These are phyloP conservation scores for Cryptocephalus moraei DNA, from an alignment of 2,888 invertebrate genomes.

Conservation along the genomic window DNA sequence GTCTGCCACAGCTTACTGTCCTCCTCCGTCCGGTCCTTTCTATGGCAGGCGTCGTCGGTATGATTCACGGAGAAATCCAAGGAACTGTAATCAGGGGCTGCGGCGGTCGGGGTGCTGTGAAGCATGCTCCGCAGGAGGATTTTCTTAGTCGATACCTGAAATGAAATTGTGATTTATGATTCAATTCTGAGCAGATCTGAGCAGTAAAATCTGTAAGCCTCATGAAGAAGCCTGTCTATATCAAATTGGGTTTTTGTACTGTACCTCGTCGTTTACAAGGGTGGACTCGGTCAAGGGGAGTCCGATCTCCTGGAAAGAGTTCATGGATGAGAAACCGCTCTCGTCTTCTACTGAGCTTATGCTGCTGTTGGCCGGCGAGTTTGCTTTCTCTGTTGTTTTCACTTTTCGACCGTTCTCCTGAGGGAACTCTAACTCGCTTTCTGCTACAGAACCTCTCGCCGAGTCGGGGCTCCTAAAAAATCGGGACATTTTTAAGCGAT, in stretches of 20 bases:
- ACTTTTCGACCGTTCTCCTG: conserved; percentile 7
- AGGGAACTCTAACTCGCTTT: conserved; percentile 18
- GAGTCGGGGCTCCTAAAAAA: conserved; percentile 11
- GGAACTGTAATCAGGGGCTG: conserved; percentile 10
- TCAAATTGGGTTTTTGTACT: background rate
- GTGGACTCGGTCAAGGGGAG: conserved; percentile 44
- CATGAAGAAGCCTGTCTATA: too few relatives aligned
- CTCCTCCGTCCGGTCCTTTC: conserved; percentile 9
- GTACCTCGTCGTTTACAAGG: conserved; percentile 17
- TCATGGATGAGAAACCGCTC: conserved; percentile 79
- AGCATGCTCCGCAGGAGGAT: conserved; percentile 29
- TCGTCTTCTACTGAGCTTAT: conserved; percentile 56
- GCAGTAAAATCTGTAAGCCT: too few relatives aligned
- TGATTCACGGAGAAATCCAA: conserved; percentile 9
- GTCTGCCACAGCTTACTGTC: conserved; percentile 30
- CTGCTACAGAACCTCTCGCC: conserved; percentile 21
- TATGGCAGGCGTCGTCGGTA: conserved; percentile 1
- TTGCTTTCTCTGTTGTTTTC: conserved; percentile 18
- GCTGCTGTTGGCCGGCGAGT: conserved; percentile 25
- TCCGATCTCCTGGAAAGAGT: conserved; percentile 74
- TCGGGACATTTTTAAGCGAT: too few relatives aligned
- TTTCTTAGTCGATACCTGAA: conserved; percentile 23
- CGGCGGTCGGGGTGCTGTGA: conserved; percentile 16
- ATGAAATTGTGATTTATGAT: background rate
- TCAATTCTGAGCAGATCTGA: too few relatives aligned